These are phyloP conservation scores for Pseudomyrmex gracilis DNA, from an alignment of 1,140 invertebrate genomes.

Conservation along the genomic window DNA sequence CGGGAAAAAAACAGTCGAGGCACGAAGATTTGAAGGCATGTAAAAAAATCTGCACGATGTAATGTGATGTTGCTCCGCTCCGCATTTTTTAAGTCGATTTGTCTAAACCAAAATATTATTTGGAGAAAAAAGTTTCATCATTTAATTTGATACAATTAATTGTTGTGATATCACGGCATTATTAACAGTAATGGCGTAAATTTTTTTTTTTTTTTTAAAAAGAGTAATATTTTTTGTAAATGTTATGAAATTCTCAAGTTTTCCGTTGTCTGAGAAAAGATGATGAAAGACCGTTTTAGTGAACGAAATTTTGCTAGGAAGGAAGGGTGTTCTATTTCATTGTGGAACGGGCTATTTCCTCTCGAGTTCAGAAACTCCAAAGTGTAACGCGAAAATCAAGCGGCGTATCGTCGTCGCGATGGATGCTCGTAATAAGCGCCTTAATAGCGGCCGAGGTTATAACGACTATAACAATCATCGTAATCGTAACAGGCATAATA, in stretches of 20 bases:
- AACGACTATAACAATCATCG: constrained; percentile 72
- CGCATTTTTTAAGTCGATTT: background rate
- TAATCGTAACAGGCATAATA: constrained; percentile 71
- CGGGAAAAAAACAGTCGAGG: background rate
- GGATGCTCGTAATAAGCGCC: constrained; percentile 67
- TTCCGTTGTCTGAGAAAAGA: constrained; percentile 34
- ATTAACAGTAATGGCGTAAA: background rate
- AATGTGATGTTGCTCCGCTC: background rate
- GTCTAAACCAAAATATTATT: background rate
- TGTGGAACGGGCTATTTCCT: constrained; percentile 11
- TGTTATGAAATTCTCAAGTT: background rate
- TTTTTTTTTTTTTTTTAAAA: background rate
- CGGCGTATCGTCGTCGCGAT: constrained; percentile 46
- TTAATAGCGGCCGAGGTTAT: constrained; percentile 63
- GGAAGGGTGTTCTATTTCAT: constrained; percentile 45
- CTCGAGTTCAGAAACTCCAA: background rate
- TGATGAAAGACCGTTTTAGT: constrained; percentile 35
- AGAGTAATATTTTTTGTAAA: constrained; percentile 23
- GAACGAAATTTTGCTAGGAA: constrained; percentile 42
- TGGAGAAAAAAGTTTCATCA: background rate
- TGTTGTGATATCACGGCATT: background rate
- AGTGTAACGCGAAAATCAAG: constrained; percentile 1
- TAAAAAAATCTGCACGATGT: background rate
- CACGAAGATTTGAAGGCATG: no score
- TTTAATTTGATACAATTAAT: background rate